Evolutionary conservation across 2,888 invertebrate genomes (phyloP), one percentile per base, ranked within the genome.

Genomic region (Dermolepida albohirtum): DNA sequence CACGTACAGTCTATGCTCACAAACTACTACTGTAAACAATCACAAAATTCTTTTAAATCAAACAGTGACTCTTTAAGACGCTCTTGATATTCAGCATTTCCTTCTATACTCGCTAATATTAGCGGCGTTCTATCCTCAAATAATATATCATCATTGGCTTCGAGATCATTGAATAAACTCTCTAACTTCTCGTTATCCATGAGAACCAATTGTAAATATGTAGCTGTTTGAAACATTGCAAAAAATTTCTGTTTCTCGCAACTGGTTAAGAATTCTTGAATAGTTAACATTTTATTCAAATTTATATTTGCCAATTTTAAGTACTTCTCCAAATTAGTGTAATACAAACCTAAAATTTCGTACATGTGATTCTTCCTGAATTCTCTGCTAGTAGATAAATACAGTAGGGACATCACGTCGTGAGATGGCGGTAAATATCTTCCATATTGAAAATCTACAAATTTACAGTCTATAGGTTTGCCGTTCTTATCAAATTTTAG

Each of bases 371-470:
- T 63, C 40, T 74, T 69, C 7, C 81, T 70, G 55, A 80, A 78
- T 41, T 76, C 72, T 43, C 77, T 73, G 1, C 75, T 74, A 7
- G 81, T 81, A 4, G 76, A 80, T 43, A 80, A 66, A 67, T 78
- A 77, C 8, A 82, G 39, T 16, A 80, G 47, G 1, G 78, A 74
- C 79, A 88, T 85, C 0, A 90, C 83, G 74, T 93, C 92, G 51
- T 89, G 85, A 16, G 89, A 86, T 0, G 90, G 89, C 0, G 92
- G 90, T 12, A 87, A 87, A 76, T 89, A 91, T 66, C 83, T 72
- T 0, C 76, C 77, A 40, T 77, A 77, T 75, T 84, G 83, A 70
- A 81, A 84, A 75, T 84, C 83, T 1, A 84, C 78, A 51, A 84
- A 75, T 71, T 78, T 80, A 54, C 80, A 81, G 22, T 76, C 73